These are phyloP conservation scores for Lycia hirtaria DNA, from an alignment of 2,888 invertebrate genomes.

Conservation along the genomic window DNA sequence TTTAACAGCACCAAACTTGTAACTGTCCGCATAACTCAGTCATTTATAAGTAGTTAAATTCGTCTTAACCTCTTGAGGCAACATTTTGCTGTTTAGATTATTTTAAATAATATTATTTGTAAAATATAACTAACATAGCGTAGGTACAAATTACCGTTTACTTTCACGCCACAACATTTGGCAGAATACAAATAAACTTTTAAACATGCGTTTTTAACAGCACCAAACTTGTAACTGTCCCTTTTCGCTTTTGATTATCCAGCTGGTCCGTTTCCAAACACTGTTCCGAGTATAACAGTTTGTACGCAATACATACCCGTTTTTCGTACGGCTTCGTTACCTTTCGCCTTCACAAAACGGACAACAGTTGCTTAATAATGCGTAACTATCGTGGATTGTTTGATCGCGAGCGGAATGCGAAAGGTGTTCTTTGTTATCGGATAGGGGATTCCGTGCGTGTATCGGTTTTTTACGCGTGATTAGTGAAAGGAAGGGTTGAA, in stretches of 20 bases:
- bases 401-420: constrained; percentile 59
- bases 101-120: too few relatives aligned
- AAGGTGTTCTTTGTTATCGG: constrained; percentile 33
- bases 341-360: constrained; percentile 52
- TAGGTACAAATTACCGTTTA: background rate
- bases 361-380: constrained; percentile 62
- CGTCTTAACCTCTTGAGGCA: too few relatives aligned
- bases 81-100: too few relatives aligned
- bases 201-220: constrained; percentile 1
- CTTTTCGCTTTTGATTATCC: constrained; percentile 28
- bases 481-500: constrained; percentile 1
- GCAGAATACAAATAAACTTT: background rate
- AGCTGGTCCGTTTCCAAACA: constrained; percentile 35
- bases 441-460: constrained; percentile 3
- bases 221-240: background rate
- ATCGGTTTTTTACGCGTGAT: constrained; percentile 12
- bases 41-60: too few relatives aligned
- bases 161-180: background rate
- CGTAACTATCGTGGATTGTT: constrained; percentile 62
- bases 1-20: constrained; percentile 1
- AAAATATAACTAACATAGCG: background rate
- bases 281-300: constrained; percentile 47
- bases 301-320: constrained; percentile 48
- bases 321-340: constrained; percentile 53
- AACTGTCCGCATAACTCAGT: too few relatives aligned